Percentiles rank a stretch among this genome's conserved stretches.
Evolutionary conservation across 2,113 vertebrate species (phyloP).

Genomic region (Nannospalax galili): DNA sequence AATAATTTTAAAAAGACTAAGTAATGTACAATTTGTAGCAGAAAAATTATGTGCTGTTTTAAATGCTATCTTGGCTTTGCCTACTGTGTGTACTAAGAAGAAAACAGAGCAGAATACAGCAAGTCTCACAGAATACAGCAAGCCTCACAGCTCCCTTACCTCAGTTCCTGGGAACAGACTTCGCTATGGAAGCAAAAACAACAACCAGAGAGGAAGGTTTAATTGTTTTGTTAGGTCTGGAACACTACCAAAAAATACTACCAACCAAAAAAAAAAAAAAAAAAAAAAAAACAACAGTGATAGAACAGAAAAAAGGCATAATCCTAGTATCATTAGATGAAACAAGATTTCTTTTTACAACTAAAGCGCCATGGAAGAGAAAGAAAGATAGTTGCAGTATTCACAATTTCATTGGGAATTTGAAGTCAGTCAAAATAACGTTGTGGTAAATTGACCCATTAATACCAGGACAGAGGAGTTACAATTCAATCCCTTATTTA

Average conservation of each 20-base stretch:
- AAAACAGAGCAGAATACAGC: slow-evolving; percentile 20
- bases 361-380: background rate
- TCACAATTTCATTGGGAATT: background rate
- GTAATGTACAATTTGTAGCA: background rate
- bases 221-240: background rate
- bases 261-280: background rate
- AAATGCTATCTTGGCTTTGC: slow-evolving; percentile 28
- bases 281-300: too few species aligned
- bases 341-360: background rate
- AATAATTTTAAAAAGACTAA: slow-evolving; percentile 28
- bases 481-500: background rate
- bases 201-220: background rate
- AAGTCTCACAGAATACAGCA: slow-evolving; percentile 9
- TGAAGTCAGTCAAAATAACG: background rate
- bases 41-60: background rate
- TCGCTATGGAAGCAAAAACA: slow-evolving; percentile 1
- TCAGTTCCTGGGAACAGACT: slow-evolving; percentile 27
- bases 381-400: background rate
- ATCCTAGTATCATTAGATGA: background rate
- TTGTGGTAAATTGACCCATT: background rate
- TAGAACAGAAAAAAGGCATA: background rate
- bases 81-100: background rate
- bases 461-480: background rate
- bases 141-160: slow-evolving; percentile 19
- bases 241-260: background rate